Percentiles rank a stretch among this genome's conserved stretches.
Evolutionary conservation across 2,888 invertebrate species (phyloP).

Genomic region (Cotesia congregata): DNA sequence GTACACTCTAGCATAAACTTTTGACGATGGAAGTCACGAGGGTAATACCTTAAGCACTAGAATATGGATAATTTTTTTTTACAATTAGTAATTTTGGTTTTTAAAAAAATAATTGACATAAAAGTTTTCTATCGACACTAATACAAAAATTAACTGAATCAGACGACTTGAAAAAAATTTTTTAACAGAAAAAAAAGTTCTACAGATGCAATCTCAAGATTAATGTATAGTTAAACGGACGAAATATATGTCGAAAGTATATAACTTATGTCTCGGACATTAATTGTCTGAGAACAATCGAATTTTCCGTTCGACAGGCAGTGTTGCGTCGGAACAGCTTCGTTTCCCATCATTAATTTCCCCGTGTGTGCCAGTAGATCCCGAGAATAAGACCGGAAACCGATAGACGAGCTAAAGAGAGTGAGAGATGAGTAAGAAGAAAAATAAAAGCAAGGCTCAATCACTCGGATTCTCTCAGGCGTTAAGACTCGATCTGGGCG

Average conservation of each 20-base stretch:
- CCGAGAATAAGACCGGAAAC: not conserved
- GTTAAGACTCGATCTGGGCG: slow-evolving; percentile 15
- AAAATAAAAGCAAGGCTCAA: slow-evolving; percentile 5
- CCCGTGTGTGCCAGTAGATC: not conserved
- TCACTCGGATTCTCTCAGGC: slow-evolving; percentile 18
- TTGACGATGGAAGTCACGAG: too few species aligned
- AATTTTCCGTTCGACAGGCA: not conserved
- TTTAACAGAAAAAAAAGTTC: too few species aligned
- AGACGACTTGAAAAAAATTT: too few species aligned
- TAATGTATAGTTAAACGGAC: not conserved
- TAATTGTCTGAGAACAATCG: not conserved
- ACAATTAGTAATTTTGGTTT: too few species aligned
- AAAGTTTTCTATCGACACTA: too few species aligned
- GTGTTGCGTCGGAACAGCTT: not conserved
- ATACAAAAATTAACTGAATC: too few species aligned
- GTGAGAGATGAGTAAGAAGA: slow-evolving; percentile 10
- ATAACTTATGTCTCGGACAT: not conserved
- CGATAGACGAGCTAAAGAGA: not conserved
- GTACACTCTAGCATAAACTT: too few species aligned
- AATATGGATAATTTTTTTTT: too few species aligned
- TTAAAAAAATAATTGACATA: too few species aligned
- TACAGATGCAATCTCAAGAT: not conserved
- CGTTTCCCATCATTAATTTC: not conserved
- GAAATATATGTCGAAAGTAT: not conserved
- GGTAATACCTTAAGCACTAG: too few species aligned